Percentiles rank a stretch among this genome's conserved stretches.
phyloP scores from a whole-genome alignment of 2,797 vertebrate genomes.

The Scleropages formosus region DNA sequence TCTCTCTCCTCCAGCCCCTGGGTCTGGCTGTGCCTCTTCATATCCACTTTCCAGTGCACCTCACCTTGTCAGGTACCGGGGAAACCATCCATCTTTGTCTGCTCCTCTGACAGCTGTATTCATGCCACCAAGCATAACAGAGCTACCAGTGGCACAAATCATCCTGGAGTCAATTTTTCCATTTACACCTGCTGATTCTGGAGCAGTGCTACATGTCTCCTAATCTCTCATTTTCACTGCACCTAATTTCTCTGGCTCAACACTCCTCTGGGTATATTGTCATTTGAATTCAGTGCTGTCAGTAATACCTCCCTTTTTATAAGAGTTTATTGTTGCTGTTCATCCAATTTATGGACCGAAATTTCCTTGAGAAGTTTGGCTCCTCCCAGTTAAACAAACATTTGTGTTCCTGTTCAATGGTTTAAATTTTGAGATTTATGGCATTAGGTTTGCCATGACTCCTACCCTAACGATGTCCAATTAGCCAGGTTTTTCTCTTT shows the following conservation, averaged over 20 bases:
- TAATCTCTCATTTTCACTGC: neutral
- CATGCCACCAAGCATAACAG: neutral
- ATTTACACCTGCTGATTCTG: conserved; percentile 1
- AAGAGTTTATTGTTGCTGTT: neutral
- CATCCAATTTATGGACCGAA: neutral
- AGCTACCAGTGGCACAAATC: conserved; percentile 12
- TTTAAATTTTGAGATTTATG: too few relatives aligned
- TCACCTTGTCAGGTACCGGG: conserved; percentile 1
- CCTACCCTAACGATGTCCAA: neutral
- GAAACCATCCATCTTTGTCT: conserved; percentile 24
- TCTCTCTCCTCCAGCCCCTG: neutral
- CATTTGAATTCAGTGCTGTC: neutral
- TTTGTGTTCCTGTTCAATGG: neutral
- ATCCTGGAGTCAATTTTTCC: conserved; percentile 15
- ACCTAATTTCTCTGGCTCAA: neutral
- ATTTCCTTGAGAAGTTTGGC: neutral
- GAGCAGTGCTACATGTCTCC: neutral
- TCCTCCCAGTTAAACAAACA: neutral
- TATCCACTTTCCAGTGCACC: neutral
- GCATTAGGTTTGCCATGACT: neutral
- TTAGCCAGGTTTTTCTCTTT: neutral
- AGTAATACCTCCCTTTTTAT: neutral
- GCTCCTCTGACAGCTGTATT: conserved; percentile 8
- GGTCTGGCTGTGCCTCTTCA: neutral
- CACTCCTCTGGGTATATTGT: neutral